phyloP scores from a whole-genome alignment of 2,113 vertebrate genomes.

The Phoxinus phoxinus region DNA sequence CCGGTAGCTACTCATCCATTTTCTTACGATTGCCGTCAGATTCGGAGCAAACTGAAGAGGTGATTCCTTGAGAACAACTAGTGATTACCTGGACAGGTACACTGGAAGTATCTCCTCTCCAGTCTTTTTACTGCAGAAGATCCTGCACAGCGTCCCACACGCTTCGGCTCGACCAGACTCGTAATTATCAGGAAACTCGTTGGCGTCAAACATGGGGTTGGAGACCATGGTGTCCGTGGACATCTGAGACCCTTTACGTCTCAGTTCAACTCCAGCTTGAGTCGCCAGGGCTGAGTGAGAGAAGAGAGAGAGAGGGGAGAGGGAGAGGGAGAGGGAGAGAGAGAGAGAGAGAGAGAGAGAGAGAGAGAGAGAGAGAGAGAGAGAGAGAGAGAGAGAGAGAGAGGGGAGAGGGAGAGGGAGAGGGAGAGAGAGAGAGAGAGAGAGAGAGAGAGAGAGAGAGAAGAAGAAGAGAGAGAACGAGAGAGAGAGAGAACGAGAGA shows the following conservation, averaged over 20 bases:
- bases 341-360: constrained; percentile 13
- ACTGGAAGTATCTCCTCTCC: constrained; percentile 91
- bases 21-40: no score
- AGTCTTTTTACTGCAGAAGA: constrained; percentile 96
- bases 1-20: no score
- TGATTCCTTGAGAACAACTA: background rate
- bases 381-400: no score
- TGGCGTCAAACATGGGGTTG: constrained; percentile 84
- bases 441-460: background rate
- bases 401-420: no score
- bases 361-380: no score
- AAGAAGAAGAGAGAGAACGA: background rate
- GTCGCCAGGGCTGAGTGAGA: constrained; percentile 81
- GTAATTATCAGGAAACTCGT: constrained; percentile 89
- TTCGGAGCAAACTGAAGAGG: background rate
- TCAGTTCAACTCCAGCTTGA: constrained; percentile 85
- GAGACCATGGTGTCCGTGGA: constrained; percentile 89
- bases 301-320: background rate
- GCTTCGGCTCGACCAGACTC: constrained; percentile 92
- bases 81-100: constrained; percentile 76
- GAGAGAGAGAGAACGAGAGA: background rate
- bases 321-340: background rate
- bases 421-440: constrained; percentile 59
- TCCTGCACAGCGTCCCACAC: constrained; percentile 91
- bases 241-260: constrained; percentile 88